phyloP scores from a whole-genome alignment of 2,888 invertebrate genomes.

The Pollenia labialis region DNA sequence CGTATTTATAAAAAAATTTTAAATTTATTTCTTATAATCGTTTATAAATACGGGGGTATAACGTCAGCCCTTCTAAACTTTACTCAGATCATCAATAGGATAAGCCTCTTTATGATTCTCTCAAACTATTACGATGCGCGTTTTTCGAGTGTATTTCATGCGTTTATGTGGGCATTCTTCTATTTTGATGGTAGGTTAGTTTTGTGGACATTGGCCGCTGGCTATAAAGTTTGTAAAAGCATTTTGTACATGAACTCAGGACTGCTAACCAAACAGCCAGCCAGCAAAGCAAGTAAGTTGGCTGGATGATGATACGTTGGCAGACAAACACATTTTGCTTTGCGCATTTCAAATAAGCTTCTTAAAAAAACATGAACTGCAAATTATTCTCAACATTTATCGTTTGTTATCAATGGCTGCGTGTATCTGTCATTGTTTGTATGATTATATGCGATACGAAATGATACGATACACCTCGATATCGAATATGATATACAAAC shows the following conservation, averaged over 20 bases:
- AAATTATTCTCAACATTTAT: conserved; percentile 70
- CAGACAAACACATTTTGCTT: conserved; percentile 61
- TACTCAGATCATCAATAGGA: too few relatives aligned
- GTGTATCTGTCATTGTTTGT: conserved; percentile 75
- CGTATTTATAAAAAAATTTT: too few relatives aligned
- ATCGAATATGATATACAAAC: conserved; percentile 12
- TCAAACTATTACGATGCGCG: too few relatives aligned
- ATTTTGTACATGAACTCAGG: conserved; percentile 52
- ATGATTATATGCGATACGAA: conserved; percentile 63
- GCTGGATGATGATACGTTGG: conserved; percentile 29
- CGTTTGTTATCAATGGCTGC: conserved; percentile 76
- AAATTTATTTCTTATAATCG: too few relatives aligned
- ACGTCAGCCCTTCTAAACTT: too few relatives aligned
- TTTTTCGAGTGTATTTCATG: conserved; percentile 40
- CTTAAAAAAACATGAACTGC: conserved; percentile 66
- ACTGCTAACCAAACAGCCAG: neutral
- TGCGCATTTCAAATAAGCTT: conserved; percentile 69
- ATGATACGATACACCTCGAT: conserved; percentile 49
- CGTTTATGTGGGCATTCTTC: neutral
- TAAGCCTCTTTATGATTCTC: too few relatives aligned
- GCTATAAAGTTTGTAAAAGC: conserved; percentile 62
- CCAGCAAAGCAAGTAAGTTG: conserved; percentile 9
- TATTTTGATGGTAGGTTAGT: conserved; percentile 61
- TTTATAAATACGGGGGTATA: too few relatives aligned
- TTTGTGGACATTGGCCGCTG: conserved; percentile 59